phyloP scores from a whole-genome alignment of 1,140 invertebrate genomes.

The Drosophila burlai region DNA sequence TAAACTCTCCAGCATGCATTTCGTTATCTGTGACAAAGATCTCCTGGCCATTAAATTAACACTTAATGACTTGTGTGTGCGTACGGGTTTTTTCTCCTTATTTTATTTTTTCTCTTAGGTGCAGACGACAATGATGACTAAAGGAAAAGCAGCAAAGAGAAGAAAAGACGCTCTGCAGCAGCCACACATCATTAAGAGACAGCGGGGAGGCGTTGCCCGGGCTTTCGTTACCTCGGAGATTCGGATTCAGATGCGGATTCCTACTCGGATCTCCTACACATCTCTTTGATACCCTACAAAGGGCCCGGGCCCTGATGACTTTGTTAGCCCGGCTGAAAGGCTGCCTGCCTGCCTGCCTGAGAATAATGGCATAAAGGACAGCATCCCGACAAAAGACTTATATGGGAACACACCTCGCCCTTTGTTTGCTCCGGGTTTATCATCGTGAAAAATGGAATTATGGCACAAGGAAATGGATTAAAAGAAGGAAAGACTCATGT shows the following conservation, averaged over 20 bases:
- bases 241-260: conserved; percentile 12
- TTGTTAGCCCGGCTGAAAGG: conserved; percentile 47
- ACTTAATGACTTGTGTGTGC: conserved; percentile 80
- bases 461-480: conserved; percentile 49
- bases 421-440: conserved; percentile 32
- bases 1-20: conserved; percentile 73
- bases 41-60: conserved; percentile 83
- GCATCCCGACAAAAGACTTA: conserved; percentile 27
- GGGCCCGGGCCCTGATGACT: conserved; percentile 41
- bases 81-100: conserved; percentile 27
- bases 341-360: neutral
- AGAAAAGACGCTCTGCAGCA: conserved; percentile 69
- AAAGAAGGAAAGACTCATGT: conserved; percentile 21
- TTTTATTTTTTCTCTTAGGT: conserved; percentile 45
- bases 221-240: conserved; percentile 52
- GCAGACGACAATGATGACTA: conserved; percentile 65
- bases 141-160: conserved; percentile 32
- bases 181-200: conserved; percentile 80
- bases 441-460: conserved; percentile 52
- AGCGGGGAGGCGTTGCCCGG: conserved; percentile 63
- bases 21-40: conserved; percentile 80
- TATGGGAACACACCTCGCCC: conserved; percentile 37
- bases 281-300: conserved; percentile 52
- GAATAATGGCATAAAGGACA: conserved; percentile 42
- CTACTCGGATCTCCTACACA: conserved; percentile 16